Evolutionary conservation across 2,888 invertebrate genomes (phyloP), one percentile per base, ranked within the genome.

Genomic region (Drosophila peninsularis): DNA sequence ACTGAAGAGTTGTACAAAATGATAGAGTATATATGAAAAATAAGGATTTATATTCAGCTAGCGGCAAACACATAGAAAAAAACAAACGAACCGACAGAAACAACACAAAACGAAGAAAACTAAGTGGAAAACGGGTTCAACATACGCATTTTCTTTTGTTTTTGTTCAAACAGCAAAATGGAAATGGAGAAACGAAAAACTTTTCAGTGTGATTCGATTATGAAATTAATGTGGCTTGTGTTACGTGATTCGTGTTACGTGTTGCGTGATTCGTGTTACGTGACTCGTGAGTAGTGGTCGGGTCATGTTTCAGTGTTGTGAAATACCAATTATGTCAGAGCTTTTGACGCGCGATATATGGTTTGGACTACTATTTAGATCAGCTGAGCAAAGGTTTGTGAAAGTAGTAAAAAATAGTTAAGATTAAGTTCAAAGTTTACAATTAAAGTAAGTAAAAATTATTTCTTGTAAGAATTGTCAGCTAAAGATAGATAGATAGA

Each of bases 321-420:
- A 79, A 89, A 86, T 86, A 90, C 86, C 90, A 90, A 86, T 86
- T 90, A 89, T 88, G 74, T 83, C 78, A 82, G 75, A 89, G 80
- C 80, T 72, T 68, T 67, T 71, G 64, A 52, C 49, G 62, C 63
- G 63, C 64, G 70, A 62, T 63, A 34, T 56, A 63, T 75, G 75
- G 53, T 55, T 50, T 65, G 34, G 30, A 73, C 75, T 78, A 75
- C 56, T 45, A 6, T 45, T 56, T 61, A 63, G 53, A 67, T 42
- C 62, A 63, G 69, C 62, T 65, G 66, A 66, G 57, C 58, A 56
- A 41, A 44, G 17, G 7, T 36, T 55, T 56, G 32, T 56, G 66
- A 58, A 37, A 64, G 49, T 45, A 69, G 37, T 49, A 53, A 54
- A 66, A 57, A n/a, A 37, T 11, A 65, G 53, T 49, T 50, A 58